A percentile compares a stretch with the other conserved stretches of the same genome.
Evolutionary conservation across 1,140 invertebrate genomes (phyloP).

Genomic region (Drosophila fuyamai): DNA sequence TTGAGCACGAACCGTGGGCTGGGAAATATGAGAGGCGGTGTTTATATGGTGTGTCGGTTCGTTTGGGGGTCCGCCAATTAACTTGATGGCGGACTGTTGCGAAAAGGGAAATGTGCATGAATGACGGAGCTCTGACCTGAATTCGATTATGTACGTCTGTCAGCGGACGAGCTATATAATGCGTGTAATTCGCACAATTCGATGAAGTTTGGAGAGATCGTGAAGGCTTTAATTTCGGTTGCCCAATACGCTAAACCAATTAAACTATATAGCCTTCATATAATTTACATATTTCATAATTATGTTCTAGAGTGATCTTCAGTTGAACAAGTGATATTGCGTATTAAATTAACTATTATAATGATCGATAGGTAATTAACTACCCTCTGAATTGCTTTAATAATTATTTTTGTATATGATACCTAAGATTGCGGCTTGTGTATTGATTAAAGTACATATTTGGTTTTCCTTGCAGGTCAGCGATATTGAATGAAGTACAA

Average conservation of each 20-base stretch:
- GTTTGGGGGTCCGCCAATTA: constrained; percentile 26
- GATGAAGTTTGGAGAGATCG: not conserved
- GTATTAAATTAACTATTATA: too few species aligned
- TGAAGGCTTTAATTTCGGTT: too few species aligned
- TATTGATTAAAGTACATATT: not conserved
- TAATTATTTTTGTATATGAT: too few species aligned
- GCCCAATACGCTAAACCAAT: not conserved
- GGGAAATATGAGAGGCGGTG: constrained; percentile 4
- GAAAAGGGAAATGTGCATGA: constrained; percentile 27
- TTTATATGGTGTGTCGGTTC: not conserved
- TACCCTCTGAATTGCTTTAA: too few species aligned
- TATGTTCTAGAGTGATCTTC: not conserved
- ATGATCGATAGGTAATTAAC: too few species aligned
- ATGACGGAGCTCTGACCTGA: constrained; percentile 35
- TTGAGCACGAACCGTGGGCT: constrained; percentile 5
- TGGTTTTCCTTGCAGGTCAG: constrained; percentile 89
- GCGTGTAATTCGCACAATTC: constrained; percentile 2
- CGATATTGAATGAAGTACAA: constrained; percentile 96
- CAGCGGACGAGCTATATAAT: constrained; percentile 2
- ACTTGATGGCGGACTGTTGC: constrained; percentile 44
- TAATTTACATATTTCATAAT: not conserved
- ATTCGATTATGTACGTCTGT: constrained; percentile 16
- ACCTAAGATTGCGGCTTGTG: too few species aligned
- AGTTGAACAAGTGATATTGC: too few species aligned
- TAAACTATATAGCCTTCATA: not conserved